Evolutionary conservation across 1,140 invertebrate species (phyloP).

Genomic region (Nephila pilipes): DNA sequence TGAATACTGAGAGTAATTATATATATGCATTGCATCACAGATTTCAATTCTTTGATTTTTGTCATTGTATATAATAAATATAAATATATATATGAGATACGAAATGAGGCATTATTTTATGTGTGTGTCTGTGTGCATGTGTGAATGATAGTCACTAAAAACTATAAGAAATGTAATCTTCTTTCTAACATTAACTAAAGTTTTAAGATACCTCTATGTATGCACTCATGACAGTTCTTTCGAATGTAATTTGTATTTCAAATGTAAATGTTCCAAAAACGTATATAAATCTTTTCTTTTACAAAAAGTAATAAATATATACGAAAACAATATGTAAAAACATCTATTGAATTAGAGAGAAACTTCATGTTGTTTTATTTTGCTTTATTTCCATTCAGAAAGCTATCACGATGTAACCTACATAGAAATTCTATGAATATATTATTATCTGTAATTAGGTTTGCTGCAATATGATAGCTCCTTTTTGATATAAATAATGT

Average conservation of each 20-base stretch:
- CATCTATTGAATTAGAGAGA: background rate
- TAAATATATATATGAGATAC: constrained; percentile 50
- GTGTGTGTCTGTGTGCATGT: constrained; percentile 43
- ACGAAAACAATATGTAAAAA: background rate
- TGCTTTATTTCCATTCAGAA: background rate
- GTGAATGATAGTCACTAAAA: constrained; percentile 64
- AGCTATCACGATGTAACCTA: no score
- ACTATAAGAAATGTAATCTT: constrained; percentile 28
- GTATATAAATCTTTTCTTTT: background rate
- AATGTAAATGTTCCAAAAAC: background rate
- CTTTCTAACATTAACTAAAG: constrained; percentile 18
- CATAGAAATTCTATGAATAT: background rate
- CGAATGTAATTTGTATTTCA: constrained; percentile 17
- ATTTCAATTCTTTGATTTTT: constrained; percentile 30
- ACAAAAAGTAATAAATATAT: background rate
- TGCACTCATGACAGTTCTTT: background rate
- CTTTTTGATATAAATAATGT: background rate
- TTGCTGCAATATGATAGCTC: background rate
- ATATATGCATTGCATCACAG: background rate
- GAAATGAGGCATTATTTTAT: constrained; percentile 68
- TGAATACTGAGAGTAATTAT: background rate
- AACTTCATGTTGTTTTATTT: background rate
- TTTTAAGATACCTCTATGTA: constrained; percentile 11
- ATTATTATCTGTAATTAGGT: background rate
- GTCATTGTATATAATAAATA: constrained; percentile 61